Evolutionary conservation across 2,113 vertebrate genomes (phyloP).

Genomic region (Toxotes chatareus): DNA sequence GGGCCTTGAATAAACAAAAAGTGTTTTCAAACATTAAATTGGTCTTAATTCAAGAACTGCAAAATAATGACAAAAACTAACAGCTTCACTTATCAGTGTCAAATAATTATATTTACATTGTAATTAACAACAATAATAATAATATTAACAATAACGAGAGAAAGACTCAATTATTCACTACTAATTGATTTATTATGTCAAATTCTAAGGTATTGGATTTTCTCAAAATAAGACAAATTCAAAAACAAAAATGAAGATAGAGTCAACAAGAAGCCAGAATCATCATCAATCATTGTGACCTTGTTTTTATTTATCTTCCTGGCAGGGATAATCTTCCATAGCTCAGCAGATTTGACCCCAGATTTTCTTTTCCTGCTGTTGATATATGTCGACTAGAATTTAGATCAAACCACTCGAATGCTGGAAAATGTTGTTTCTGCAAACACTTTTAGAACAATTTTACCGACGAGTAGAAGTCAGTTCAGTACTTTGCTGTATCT

Average conservation of each 20-base stretch:
- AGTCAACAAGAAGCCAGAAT: neutral
- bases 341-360: neutral
- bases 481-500: constrained; percentile 42
- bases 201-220: neutral
- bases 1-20: neutral
- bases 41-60: constrained; percentile 15
- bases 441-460: constrained; percentile 4
- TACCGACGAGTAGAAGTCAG: neutral
- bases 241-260: neutral
- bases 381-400: neutral
- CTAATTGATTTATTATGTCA: neutral
- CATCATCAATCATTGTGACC: too few species aligned
- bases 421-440: constrained; percentile 29
- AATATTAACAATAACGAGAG: neutral
- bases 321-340: constrained; percentile 37
- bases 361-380: neutral
- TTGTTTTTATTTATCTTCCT: too few species aligned
- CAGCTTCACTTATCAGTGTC: too few species aligned
- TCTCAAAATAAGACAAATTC: neutral
- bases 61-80: neutral
- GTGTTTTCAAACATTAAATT: neutral
- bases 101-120: too few species aligned
- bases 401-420: constrained; percentile 28
- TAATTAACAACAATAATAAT: neutral
- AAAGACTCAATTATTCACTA: neutral